phyloP scores from a whole-genome alignment of 1,140 invertebrate genomes.

The Drosophila nikananu region DNA sequence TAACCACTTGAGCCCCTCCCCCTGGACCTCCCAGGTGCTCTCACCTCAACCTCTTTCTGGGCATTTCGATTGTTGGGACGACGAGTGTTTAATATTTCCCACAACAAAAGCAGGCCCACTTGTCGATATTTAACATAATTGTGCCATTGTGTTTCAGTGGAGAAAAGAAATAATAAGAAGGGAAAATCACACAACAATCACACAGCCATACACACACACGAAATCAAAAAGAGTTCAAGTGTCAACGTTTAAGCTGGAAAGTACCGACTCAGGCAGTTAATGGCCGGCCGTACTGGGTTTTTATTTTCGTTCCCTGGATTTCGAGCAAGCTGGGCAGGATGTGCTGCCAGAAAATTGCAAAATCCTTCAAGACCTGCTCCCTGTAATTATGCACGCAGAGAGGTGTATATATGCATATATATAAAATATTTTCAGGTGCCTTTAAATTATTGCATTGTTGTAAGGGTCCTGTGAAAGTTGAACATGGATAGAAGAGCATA shows the following conservation, averaged over 20 bases:
- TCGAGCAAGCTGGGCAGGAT: constrained; percentile 20
- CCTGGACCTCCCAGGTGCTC: not conserved
- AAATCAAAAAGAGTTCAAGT: constrained; percentile 83
- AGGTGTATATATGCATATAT: not conserved
- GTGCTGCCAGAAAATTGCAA: constrained; percentile 59
- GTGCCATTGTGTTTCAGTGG: constrained; percentile 65
- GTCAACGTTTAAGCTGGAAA: constrained; percentile 65
- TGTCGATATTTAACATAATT: constrained; percentile 84
- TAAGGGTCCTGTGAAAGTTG: not conserved
- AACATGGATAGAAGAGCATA: not conserved
- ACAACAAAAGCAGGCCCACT: constrained; percentile 70
- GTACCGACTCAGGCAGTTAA: constrained; percentile 66
- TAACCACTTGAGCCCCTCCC: not conserved
- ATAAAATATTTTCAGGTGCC: not conserved
- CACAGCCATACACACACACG: constrained; percentile 1
- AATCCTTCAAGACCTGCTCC: constrained; percentile 48
- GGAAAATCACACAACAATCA: constrained; percentile 6
- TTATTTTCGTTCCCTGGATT: constrained; percentile 11
- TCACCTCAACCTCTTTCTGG: constrained; percentile 31
- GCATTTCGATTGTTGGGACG: constrained; percentile 51
- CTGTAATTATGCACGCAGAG: constrained; percentile 30
- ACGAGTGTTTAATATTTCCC: constrained; percentile 73
- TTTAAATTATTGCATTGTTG: constrained; percentile 2
- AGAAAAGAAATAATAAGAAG: constrained; percentile 3
- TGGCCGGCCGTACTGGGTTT: constrained; percentile 34